Base-by-base conservation (phyloP, 2,797 vertebrate species). In the Mareca strepera region DNA sequence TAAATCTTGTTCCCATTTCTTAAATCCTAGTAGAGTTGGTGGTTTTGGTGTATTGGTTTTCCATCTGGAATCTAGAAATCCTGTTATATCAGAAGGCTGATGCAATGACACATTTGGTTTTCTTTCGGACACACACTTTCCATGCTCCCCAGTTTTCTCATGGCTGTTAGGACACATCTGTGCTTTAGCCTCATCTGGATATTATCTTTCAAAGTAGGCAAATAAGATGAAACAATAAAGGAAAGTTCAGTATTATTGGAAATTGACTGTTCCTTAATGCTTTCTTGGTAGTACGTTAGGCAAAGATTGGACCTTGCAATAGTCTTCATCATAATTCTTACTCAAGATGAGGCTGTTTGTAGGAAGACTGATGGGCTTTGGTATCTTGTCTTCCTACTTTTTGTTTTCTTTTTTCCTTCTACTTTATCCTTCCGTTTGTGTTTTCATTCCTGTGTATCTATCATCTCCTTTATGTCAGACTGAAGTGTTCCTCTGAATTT, bases 41-140 rank as follows among this genome's bases (percentile, higher is more conserved):
- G 50, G 50, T 66, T 88, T 91, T 68, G 4, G 31, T 79, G 43
- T 81, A 87, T 86, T 90, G 69, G 70, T 91, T 82, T 86, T 66
- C 66, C 70, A 52, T 68, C 81, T 85, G 62, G 64, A 83, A 92
- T 89, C 84, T 82, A n/a, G 84, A 87, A 91, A 59, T 87, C 37
- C 39, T 58, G 58, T 85, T 81, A 75, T n/a, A 89, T 94, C 75
- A 75, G 76, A 92, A 37, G 41, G 68, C 86, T 91, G 86, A 82
- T 50, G 7, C 82, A 52, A 17, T 23, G 22, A 14, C 48, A 50
- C 48, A 50, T 50, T 56, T 80, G 17, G 21, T 69, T 77, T 58
- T 33, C 53, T 69, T 75, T 53, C 28, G 64, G 58, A 12, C 6
- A 7, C 6, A 8, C 15, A 6, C 28, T 66, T 84, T 25, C 33